Percentiles rank a stretch among this genome's conserved stretches.
Evolutionary conservation across 2,888 invertebrate genomes (phyloP).

Genomic region (Troides helena): DNA sequence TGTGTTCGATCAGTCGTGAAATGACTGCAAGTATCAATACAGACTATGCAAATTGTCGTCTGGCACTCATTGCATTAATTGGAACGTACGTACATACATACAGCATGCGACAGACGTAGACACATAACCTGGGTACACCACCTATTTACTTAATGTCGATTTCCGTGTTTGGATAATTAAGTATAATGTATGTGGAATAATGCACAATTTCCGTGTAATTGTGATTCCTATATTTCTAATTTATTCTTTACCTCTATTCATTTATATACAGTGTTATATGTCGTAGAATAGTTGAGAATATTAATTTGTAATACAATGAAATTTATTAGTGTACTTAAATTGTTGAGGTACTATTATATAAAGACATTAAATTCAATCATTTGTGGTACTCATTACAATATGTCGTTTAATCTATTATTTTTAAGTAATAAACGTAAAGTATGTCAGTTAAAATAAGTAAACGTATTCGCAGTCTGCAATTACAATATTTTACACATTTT

Average conservation of each 20-base stretch:
- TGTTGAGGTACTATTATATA: too few relatives aligned
- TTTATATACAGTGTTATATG: not conserved
- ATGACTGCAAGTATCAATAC: slow-evolving; percentile 12
- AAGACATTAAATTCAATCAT: too few relatives aligned
- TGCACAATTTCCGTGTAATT: slow-evolving; percentile 1
- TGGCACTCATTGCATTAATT: slow-evolving; percentile 20
- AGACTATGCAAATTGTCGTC: slow-evolving; percentile 19
- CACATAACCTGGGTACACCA: not conserved
- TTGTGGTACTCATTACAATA: too few relatives aligned
- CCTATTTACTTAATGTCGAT: slow-evolving; percentile 15
- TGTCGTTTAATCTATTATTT: too few relatives aligned
- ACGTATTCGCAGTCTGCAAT: too few relatives aligned
- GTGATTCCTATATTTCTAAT: not conserved
- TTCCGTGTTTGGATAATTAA: slow-evolving; percentile 15
- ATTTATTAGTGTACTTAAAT: too few relatives aligned
- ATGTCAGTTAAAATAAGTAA: too few relatives aligned
- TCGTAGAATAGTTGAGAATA: too few relatives aligned
- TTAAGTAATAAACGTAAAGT: too few relatives aligned
- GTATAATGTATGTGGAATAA: slow-evolving; percentile 15
- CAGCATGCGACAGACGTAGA: not conserved
- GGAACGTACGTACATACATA: slow-evolving; percentile 10
- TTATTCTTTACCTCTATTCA: not conserved
- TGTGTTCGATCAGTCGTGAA: slow-evolving; percentile 9
- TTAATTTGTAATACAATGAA: too few relatives aligned
- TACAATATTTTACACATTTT: too few relatives aligned